Conservation (phyloP, 1,140 invertebrate species). For the Bombyx mandarina region DNA sequence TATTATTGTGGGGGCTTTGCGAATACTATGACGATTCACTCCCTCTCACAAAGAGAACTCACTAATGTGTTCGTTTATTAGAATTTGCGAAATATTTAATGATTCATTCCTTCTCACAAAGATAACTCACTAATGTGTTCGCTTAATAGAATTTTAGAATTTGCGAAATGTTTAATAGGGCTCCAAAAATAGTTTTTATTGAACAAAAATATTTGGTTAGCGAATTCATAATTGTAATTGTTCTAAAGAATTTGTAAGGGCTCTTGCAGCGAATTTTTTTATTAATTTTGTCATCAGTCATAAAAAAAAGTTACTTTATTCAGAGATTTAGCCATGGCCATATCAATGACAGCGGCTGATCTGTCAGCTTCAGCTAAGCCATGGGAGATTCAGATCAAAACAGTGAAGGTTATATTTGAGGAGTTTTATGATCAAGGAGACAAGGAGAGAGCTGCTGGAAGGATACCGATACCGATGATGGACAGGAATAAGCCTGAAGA, state of each 20-base stretch:
- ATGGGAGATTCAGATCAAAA: slow-evolving; percentile 87
- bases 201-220: no score
- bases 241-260: neutral
- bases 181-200: no score
- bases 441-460: slow-evolving; percentile 78
- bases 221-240: neutral
- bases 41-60: neutral
- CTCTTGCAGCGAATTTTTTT: neutral
- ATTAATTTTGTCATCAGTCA: neutral
- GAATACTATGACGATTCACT: no score
- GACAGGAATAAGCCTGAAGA: slow-evolving; percentile 81
- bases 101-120: no score
- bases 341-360: slow-evolving; percentile 87
- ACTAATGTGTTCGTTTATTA: neutral
- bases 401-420: slow-evolving; percentile 87
- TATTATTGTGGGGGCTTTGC: neutral
- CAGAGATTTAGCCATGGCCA: slow-evolving; percentile 73
- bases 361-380: slow-evolving; percentile 87
- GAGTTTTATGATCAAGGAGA: slow-evolving; percentile 90
- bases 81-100: neutral
- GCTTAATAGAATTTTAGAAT: neutral
- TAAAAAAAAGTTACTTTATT: neutral
- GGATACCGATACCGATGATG: slow-evolving; percentile 86
- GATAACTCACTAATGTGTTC: neutral
- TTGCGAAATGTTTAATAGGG: no score